Conservation (phyloP, 2,113 vertebrate genomes). For the Ceuthmochares aereus region DNA sequence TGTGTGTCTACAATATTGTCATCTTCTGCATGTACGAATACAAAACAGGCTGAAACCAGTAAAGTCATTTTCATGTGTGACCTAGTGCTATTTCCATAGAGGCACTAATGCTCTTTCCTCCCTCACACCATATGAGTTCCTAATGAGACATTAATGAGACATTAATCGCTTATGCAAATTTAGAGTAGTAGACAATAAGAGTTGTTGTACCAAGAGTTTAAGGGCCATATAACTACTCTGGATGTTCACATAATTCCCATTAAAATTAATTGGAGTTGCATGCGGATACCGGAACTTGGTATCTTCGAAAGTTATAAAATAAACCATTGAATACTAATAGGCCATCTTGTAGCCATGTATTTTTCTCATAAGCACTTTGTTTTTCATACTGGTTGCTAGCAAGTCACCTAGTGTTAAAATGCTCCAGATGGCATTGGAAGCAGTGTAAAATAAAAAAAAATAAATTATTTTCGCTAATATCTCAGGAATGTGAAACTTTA, state of each 20-base stretch:
- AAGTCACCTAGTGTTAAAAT: conserved; percentile 4
- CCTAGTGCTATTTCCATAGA: conserved; percentile 10
- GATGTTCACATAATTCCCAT: conserved; percentile 47
- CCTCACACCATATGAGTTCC: conserved; percentile 31
- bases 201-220: conserved; percentile 57
- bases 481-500: background rate
- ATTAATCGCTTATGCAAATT: conserved; percentile 76
- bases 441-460: conserved; percentile 11
- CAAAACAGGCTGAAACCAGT: background rate
- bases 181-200: conserved; percentile 53
- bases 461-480: conserved; percentile 9
- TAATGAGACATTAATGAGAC: conserved; percentile 74
- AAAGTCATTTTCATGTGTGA: conserved; percentile 16
- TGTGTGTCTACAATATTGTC: fast-evolving
- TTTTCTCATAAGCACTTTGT: background rate
- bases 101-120: background rate
- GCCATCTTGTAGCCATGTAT: background rate
- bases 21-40: background rate
- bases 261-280: conserved; percentile 58
- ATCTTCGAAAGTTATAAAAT: conserved; percentile 43
- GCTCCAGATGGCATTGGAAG: conserved; percentile 32
- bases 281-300: background rate
- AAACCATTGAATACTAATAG: conserved; percentile 32
- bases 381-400: conserved; percentile 1
- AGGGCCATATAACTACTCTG: conserved; percentile 48